Percentiles rank a stretch among this genome's conserved stretches.
Evolutionary conservation across 2,797 vertebrate species (phyloP).

Genomic region (Cetoscarus ocellatus): DNA sequence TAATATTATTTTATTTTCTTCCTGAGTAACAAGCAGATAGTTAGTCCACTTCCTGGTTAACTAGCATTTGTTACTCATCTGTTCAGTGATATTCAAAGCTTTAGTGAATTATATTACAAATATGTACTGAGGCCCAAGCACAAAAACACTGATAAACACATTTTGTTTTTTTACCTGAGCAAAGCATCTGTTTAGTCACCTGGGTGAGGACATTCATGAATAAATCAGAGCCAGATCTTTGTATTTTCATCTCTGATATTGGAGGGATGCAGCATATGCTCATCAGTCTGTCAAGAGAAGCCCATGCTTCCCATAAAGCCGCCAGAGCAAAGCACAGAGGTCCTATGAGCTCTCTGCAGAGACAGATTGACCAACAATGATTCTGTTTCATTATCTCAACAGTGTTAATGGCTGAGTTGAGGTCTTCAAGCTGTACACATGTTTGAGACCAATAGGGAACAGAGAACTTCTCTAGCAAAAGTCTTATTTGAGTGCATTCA

Average conservation of each 20-base stretch:
- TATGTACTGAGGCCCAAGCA: not conserved
- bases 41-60: too few species aligned
- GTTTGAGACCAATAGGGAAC: not conserved
- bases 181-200: constrained; percentile 55
- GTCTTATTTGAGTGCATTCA: not conserved
- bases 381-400: not conserved
- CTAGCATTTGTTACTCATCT: not conserved
- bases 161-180: constrained; percentile 35
- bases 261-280: constrained; percentile 40
- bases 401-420: not conserved
- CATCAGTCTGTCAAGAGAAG: constrained; percentile 6
- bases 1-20: too few species aligned
- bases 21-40: too few species aligned
- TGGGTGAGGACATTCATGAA: constrained; percentile 55
- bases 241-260: constrained; percentile 47
- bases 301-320: constrained; percentile 4
- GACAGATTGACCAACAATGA: constrained; percentile 16
- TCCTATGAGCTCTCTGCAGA: constrained; percentile 34
- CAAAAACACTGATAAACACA: not conserved
- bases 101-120: constrained; percentile 4
- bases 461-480: not conserved
- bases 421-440: not conserved
- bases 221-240: constrained; percentile 49
- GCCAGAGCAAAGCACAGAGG: constrained; percentile 24
- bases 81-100: not conserved